Evolutionary conservation across 2,888 invertebrate species (phyloP), one percentile per base, ranked within the genome.

Genomic region (Agrotis segetum): DNA sequence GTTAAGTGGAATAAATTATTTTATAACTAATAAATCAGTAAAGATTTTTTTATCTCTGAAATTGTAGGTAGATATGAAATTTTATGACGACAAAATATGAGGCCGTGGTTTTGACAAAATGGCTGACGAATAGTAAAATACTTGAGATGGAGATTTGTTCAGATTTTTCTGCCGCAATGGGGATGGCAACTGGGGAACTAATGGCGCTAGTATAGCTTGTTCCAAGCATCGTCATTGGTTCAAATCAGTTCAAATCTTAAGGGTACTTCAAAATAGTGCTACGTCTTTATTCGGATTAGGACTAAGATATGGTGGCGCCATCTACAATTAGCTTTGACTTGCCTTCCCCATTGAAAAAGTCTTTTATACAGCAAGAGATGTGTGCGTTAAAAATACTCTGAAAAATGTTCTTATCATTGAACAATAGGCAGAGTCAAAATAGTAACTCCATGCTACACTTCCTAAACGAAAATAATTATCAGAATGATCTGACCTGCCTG

Each of bases 1-100:
- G 46, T 72, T 50, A 67, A 29, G 59, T 71, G 61, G 21, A 67
- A 75, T 84, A 64, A 71, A 74, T 81, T 84, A 78, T 78, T 78
- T 74, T 68, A 47, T 59, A 21, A 40, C 40, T 11, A 40, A 56
- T 34, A 40, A 58, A 47, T 64, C 50, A 46, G 17, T 46, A 14
- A 66, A 71, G 34, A 67, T 56, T 21, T 49, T 52, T 56, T 64
- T 53, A 59, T 58, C 50, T 70, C 52, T 73, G 6, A 67, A 72
- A 63, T 69, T 76, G 24, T 74, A 71, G 59, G 71, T 71, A 70
- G 60, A 56, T 68, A 29, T 61, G 5, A 62, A 74, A 64, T 67
- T 34, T 44, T 49, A 46, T 40, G 7, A 66, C 29, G 19, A 63
- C 17, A 17, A 16, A 58, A 19, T n/a, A n/a, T 64, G 62, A 19